phyloP scores from a whole-genome alignment of 1,140 invertebrate genomes.

The Cecropterus lyciades region DNA sequence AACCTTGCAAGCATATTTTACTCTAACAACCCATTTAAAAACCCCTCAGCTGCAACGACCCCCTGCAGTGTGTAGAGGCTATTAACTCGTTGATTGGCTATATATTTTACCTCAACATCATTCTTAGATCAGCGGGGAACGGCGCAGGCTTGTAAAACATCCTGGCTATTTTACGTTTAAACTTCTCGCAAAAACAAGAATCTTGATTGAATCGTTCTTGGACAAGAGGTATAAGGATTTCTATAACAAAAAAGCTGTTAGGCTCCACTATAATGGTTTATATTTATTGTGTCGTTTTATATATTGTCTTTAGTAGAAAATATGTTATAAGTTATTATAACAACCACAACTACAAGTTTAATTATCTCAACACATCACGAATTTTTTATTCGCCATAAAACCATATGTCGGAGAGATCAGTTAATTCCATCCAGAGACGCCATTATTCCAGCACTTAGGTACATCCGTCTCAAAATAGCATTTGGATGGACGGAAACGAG shows the following conservation, averaged over 20 bases:
- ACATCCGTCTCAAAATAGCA: conserved; percentile 69
- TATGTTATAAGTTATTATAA: background rate
- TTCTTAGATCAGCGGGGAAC: conserved; percentile 30
- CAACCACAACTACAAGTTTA: background rate
- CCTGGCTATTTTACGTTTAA: conserved; percentile 2
- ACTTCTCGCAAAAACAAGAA: conserved; percentile 20
- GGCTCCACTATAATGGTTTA: background rate
- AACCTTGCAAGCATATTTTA: conserved; percentile 20
- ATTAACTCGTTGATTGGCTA: conserved; percentile 34
- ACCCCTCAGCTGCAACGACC: conserved; percentile 19
- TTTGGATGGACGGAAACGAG: conserved; percentile 70
- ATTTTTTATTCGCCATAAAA: conserved; percentile 32
- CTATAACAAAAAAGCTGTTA: background rate
- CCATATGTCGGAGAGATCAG: conserved; percentile 36
- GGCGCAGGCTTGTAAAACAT: conserved; percentile 9
- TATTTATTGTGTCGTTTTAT: background rate
- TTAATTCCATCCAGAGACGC: conserved; percentile 35
- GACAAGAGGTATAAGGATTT: background rate
- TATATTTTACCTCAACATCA: conserved; percentile 30
- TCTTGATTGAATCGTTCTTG: conserved; percentile 3
- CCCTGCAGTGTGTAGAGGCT: conserved; percentile 24
- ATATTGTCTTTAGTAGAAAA: background rate
- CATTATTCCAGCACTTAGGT: conserved; percentile 53
- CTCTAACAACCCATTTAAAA: conserved; percentile 27
- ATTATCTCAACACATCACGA: background rate